Percentiles rank a stretch among this genome's conserved stretches.
Conservation (phyloP, 1,140 invertebrate species). For the Drosophila malerkotliana region DNA sequence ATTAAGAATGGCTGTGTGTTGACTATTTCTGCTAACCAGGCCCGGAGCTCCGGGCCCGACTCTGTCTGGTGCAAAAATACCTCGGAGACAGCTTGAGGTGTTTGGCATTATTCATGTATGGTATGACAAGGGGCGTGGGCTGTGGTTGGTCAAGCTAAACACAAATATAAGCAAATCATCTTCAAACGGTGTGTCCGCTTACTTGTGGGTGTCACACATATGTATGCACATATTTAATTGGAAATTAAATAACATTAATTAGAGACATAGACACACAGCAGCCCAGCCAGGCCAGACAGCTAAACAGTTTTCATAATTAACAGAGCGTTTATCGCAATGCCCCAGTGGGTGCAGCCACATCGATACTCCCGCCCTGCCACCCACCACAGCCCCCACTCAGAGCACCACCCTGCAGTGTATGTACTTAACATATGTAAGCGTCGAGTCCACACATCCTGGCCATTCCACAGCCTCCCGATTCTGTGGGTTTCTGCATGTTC, state of each 20-base stretch:
- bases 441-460: conserved; percentile 7
- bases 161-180: conserved; percentile 33
- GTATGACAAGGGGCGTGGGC: conserved; percentile 21
- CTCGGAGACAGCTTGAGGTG: conserved; percentile 53
- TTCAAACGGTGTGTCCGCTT: conserved; percentile 11
- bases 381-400: not conserved
- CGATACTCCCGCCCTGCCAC: conserved; percentile 8
- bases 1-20: not conserved
- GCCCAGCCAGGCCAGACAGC: conserved; percentile 13
- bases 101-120: conserved; percentile 51
- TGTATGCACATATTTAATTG: conserved; percentile 66
- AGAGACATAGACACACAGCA: conserved; percentile 12
- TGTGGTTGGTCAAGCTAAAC: conserved; percentile 59
- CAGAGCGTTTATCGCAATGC: conserved; percentile 26
- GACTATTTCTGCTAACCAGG: conserved; percentile 3
- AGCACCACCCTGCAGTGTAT: not conserved
- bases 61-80: conserved; percentile 56
- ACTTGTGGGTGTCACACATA: conserved; percentile 22
- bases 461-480: not conserved
- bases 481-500: conserved; percentile 37
- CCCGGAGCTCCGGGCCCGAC: conserved; percentile 13
- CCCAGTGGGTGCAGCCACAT: conserved; percentile 28
- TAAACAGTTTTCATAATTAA: conserved; percentile 47
- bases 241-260: conserved; percentile 66
- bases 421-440: conserved; percentile 22